These are phyloP conservation scores for Lontra canadensis DNA, from an alignment of 2,113 vertebrate species.

Conservation along the genomic window DNA sequence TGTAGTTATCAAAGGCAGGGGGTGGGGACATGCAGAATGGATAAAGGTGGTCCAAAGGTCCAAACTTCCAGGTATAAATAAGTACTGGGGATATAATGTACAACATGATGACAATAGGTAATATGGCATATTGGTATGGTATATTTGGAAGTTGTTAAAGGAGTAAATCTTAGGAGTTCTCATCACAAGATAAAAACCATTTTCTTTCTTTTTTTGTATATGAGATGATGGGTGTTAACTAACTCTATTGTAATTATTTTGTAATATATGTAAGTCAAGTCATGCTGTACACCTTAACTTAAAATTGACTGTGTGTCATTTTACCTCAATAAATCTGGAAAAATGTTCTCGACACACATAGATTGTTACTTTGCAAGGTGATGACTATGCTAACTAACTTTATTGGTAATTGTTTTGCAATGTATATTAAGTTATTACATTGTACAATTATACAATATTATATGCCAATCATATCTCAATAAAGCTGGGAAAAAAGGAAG, in stretches of 20 bases:
- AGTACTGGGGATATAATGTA: not conserved
- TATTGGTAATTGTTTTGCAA: not conserved
- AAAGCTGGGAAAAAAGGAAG: not conserved
- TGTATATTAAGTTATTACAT: not conserved
- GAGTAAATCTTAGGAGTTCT: not conserved
- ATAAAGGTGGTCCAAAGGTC: not conserved
- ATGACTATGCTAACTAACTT: not conserved
- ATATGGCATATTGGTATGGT: not conserved
- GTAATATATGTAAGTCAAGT: not conserved
- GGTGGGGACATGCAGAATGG: not conserved
- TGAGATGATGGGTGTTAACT: not conserved
- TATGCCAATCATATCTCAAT: not conserved
- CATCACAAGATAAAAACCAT: not conserved
- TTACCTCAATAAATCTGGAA: not conserved
- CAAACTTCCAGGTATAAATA: not conserved
- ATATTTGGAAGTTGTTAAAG: not conserved
- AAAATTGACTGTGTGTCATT: not conserved
- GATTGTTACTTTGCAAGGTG: not conserved
- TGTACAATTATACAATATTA: not conserved
- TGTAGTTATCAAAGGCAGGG: not conserved
- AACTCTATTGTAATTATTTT: not conserved
- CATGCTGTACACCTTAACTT: not conserved
- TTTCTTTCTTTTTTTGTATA: not conserved
- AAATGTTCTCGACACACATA: not conserved
- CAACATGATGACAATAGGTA: not conserved